Conservation (phyloP, 2,888 invertebrate species). For the Chrysomela aeneicollis region DNA sequence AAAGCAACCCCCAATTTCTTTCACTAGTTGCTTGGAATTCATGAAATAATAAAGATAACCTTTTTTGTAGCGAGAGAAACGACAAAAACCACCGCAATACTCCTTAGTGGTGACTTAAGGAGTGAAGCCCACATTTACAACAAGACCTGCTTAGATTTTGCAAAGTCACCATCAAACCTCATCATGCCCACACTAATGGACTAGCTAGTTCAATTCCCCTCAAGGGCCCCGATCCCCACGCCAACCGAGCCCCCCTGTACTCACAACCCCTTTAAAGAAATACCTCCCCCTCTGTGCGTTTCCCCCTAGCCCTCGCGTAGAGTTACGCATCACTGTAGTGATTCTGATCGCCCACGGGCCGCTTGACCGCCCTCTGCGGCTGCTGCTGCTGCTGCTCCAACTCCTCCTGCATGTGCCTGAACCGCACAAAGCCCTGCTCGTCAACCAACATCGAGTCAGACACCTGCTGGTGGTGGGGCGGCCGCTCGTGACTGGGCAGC, state of each 20-base stretch:
- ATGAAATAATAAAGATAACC: too few relatives aligned
- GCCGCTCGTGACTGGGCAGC: conserved; percentile 66
- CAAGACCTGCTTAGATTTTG: too few relatives aligned
- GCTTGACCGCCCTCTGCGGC: conserved; percentile 54
- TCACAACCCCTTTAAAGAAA: conserved; percentile 41
- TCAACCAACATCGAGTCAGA: conserved; percentile 84
- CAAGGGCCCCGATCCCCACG: too few relatives aligned
- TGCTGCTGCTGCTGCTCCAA: conserved; percentile 48
- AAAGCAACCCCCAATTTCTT: too few relatives aligned
- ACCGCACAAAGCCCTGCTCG: conserved; percentile 88
- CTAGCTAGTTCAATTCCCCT: too few relatives aligned
- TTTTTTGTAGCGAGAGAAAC: too few relatives aligned
- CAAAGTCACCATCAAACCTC: too few relatives aligned
- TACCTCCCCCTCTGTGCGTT: conserved; percentile 49
- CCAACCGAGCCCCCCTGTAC: conserved; percentile 37
- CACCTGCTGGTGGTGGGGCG: conserved; percentile 58
- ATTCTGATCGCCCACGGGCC: conserved; percentile 52
- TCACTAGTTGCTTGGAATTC: too few relatives aligned
- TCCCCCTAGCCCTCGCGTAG: conserved; percentile 48
- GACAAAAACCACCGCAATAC: too few relatives aligned
- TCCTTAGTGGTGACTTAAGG: too few relatives aligned
- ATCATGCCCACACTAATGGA: too few relatives aligned
- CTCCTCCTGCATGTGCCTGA: conserved; percentile 69
- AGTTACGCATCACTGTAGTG: conserved; percentile 60
- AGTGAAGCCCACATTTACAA: too few relatives aligned